phyloP scores from a whole-genome alignment of 2,113 vertebrate genomes.

The Centropus unirufus region DNA sequence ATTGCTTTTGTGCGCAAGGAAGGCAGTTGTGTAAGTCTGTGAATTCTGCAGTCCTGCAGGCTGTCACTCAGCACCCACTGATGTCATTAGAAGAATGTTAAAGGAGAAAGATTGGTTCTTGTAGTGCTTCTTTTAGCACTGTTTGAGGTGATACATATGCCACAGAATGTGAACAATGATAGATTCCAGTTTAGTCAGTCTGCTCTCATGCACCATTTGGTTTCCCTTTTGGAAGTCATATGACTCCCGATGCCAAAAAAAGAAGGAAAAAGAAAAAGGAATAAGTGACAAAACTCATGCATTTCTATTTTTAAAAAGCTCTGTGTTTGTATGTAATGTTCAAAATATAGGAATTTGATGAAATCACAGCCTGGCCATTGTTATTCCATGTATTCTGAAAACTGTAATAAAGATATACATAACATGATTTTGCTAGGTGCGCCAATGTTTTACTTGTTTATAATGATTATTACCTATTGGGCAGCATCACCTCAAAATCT shows the following conservation, averaged over 20 bases:
- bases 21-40: background rate
- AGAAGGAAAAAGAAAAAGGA: background rate
- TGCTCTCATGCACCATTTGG: constrained; percentile 32
- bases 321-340: constrained; percentile 67
- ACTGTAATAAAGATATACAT: constrained; percentile 61
- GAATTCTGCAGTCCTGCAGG: constrained; percentile 8
- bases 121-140: background rate
- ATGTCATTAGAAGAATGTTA: background rate
- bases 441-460: constrained; percentile 43
- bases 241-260: constrained; percentile 53
- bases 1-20: background rate
- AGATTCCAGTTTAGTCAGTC: background rate
- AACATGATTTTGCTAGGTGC: constrained; percentile 39
- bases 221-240: constrained; percentile 58
- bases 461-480: background rate
- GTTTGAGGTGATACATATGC: constrained; percentile 63
- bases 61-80: background rate
- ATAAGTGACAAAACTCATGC: constrained; percentile 50
- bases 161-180: constrained; percentile 50
- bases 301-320: constrained; percentile 62
- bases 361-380: constrained; percentile 65
- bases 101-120: background rate
- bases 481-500: background rate
- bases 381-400: constrained; percentile 61
- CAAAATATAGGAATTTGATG: constrained; percentile 62